Conservation (phyloP, 2,113 vertebrate species). For the Chroicocephalus ridibundus region DNA sequence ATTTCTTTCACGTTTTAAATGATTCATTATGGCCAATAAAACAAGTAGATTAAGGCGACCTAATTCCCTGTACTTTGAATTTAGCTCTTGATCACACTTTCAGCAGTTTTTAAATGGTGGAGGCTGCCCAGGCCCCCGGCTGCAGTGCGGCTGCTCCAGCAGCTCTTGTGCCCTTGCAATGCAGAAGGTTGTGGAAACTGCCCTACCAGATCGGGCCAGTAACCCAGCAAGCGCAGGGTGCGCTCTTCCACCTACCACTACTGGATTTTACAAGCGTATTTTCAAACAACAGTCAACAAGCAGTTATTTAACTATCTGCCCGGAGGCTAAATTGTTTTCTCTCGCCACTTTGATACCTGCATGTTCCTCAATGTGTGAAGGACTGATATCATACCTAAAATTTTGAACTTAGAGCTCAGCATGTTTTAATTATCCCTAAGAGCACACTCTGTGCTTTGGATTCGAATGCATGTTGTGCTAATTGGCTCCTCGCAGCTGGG, state of each 20-base stretch:
- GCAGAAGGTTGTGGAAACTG: not conserved
- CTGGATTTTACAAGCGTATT: not conserved
- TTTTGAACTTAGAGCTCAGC: constrained; percentile 7
- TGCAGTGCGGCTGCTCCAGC: not conserved
- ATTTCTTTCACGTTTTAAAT: not conserved
- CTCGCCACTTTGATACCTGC: not conserved
- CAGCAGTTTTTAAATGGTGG: not conserved
- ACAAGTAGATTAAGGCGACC: not conserved
- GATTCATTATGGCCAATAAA: not conserved
- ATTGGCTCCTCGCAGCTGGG: not conserved
- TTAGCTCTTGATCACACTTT: not conserved
- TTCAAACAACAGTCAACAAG: not conserved
- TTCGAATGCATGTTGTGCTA: not conserved
- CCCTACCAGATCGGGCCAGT: not conserved
- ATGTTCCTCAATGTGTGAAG: not conserved
- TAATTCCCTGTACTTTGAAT: not conserved
- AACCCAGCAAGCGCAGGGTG: not conserved
- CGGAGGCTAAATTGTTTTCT: not conserved
- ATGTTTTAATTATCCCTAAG: not conserved
- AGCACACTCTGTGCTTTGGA: not conserved
- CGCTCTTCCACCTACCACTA: not conserved
- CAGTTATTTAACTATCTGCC: not conserved
- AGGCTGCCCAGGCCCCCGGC: not conserved
- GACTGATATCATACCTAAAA: not conserved
- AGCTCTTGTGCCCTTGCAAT: not conserved